Base-by-base conservation (phyloP, 2,888 invertebrate genomes). In the Helicoverpa assulta region DNA sequence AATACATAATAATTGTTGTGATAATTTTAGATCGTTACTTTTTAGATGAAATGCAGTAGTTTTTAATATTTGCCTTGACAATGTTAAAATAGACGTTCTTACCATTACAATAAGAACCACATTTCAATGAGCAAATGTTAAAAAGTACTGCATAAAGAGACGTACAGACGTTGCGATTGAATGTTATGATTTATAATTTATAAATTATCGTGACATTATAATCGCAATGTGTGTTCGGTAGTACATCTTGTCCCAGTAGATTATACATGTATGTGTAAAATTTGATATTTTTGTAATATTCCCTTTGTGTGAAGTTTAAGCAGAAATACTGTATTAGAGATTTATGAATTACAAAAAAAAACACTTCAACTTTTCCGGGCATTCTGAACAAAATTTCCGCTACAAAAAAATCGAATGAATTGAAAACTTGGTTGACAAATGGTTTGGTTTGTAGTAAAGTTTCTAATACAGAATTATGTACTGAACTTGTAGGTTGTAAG, bases 1-100 rank as follows among this genome's bases (percentile, higher is more conserved):
- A 82, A 85, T 88, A 86, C 70, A 79, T 84, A 81, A 78, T 85
- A 72, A 80, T 81, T 86, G 82, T 88, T 89, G 90, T 89, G 90
- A 90, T 89, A 89, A 87, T 85, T 81, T 78, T 82, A 80, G 67
- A 71, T 74, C 64, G 67, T 64, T 66, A 52, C 66, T 70, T 68
- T 73, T 66, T 74, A 75, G 59, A 19, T 37, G n/a, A 12, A 26
- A 66, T 52, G 54, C 61, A 55, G 43, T 75, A 16, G 50, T 71
- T 63, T 67, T 67, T 61, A 57, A 57, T 16, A 57, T 56, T 80
- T 26, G 29, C 10, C 52, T 33, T 21, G 18, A 51, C 14, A 6
- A 61, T 21, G 37, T 7, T 2, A 33, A n/a, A n/a, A 29, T 1
- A 21, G 16, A 40, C 18, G 7, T 56, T 57, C 37, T 71, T 69